Base-by-base conservation (phyloP, 2,797 vertebrate genomes). In the Malurus leucopterus region DNA sequence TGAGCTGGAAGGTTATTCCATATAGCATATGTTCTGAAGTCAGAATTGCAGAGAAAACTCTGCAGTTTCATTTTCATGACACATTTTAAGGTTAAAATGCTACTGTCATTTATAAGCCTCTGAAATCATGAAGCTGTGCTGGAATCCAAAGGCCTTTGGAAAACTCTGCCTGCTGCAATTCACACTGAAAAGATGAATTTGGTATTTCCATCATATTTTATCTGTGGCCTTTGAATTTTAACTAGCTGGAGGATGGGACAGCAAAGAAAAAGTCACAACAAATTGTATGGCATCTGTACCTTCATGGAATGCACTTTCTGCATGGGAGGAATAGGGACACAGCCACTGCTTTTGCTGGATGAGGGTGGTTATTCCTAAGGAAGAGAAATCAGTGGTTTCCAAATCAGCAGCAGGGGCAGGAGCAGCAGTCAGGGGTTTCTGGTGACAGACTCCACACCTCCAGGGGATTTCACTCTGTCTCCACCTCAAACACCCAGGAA, bases 51-150 rank as follows among this genome's bases (percentile, higher is more conserved):
- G 20, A 69, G 59, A 19, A 90, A 81, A 62, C 10, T 63, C 74
- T 78, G 63, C 67, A 65, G 49, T 61, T 92, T 77, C 46, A 82
- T 87, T 92, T 94, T 83, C 70, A 51, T 89, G 69, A 68, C 64
- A 74, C 32, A 61, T 71, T 83, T 92, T 91, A 80, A 89, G 50
- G 79, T 85, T 73, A 92, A 77, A 87, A 85, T 50, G 46, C 38
- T 72, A 61, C 62, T 68, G 65, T 74, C 53, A 51, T 71, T 92
- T 88, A 76, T 70, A 75, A 79, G 20, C n/a, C 41, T 36, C 44
- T 73, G 62, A 89, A 85, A 73, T 79, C 53, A 70, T 46, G 57
- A 85, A 68, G 46, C 29, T 87, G 32, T 88, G 46, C 65, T 70
- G 40, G 47, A 68, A 80, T 87, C 47, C 50, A 78, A 74, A 74